phyloP scores from a whole-genome alignment of 2,888 invertebrate genomes.

The Drosophila testacea region DNA sequence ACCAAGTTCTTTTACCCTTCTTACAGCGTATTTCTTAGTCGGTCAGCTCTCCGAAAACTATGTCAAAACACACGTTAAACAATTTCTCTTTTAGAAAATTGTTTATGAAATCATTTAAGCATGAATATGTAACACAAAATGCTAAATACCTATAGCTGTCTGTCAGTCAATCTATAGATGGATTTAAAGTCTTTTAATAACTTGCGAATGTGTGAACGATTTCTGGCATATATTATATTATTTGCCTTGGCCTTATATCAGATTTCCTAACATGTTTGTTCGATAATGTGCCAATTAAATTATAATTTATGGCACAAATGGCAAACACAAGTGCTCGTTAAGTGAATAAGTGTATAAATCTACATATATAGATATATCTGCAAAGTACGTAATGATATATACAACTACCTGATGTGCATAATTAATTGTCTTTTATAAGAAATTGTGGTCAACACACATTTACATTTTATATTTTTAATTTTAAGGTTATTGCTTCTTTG shows the following conservation, averaged over 20 bases:
- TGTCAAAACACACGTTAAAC: conserved; percentile 17
- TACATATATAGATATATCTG: conserved; percentile 22
- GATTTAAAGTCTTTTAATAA: conserved; percentile 9
- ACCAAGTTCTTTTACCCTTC: background rate
- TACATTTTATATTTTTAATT: conserved; percentile 20
- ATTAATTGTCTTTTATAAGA: conserved; percentile 42
- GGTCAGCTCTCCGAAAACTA: background rate
- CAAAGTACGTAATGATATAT: background rate
- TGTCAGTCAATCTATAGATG: conserved; percentile 1
- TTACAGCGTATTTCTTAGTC: conserved; percentile 9
- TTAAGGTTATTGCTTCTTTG: conserved; percentile 33
- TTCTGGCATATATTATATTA: conserved; percentile 13
- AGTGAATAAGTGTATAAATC: conserved; percentile 9
- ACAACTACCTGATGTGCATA: conserved; percentile 64
- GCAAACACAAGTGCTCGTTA: conserved; percentile 39
- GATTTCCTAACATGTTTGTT: conserved; percentile 37
- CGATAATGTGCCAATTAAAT: conserved; percentile 70
- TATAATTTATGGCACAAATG: conserved; percentile 56
- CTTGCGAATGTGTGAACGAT: conserved; percentile 6
- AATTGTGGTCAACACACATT: conserved; percentile 18
- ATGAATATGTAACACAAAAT: conserved; percentile 42
- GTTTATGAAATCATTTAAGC: conserved; percentile 17
- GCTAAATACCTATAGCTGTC: conserved; percentile 28
- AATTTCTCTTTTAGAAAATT: conserved; percentile 48
- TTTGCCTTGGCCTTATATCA: conserved; percentile 30